Percentiles rank a stretch among this genome's conserved stretches.
These are phyloP conservation scores for Fulica atra DNA, from an alignment of 2,113 vertebrate genomes.

Conservation along the genomic window DNA sequence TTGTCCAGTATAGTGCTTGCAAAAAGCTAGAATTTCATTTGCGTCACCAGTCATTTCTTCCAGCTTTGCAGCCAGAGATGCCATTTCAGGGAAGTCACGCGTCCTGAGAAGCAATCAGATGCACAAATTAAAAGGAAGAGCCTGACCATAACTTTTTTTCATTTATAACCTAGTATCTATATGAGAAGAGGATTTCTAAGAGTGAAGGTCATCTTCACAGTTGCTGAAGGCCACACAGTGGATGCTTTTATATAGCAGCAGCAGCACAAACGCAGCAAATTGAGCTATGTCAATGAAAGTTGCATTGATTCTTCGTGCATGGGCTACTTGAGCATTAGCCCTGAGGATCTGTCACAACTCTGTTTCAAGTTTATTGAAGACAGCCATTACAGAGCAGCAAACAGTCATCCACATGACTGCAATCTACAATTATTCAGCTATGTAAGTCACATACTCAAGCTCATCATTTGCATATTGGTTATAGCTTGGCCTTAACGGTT, in stretches of 20 bases:
- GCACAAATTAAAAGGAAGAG: neutral
- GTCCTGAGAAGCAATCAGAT: neutral
- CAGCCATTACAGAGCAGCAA: neutral
- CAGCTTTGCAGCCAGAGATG: neutral
- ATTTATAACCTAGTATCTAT: neutral
- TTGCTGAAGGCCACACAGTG: neutral
- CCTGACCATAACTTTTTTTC: neutral
- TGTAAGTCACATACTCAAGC: neutral
- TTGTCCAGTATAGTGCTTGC: neutral
- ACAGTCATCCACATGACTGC: neutral
- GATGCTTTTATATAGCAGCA: neutral
- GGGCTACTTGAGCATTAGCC: neutral
- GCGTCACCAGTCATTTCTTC: neutral
- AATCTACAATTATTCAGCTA: neutral
- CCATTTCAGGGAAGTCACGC: neutral
- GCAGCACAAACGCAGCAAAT: neutral
- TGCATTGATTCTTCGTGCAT: neutral
- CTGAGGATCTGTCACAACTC: neutral
- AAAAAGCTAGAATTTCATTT: neutral
- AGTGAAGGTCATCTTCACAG: neutral
- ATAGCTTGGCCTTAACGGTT: neutral
- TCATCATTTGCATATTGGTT: neutral
- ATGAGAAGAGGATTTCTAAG: neutral
- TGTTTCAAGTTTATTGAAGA: neutral
- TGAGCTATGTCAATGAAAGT: neutral